Evolutionary conservation across 2,797 vertebrate species (phyloP).

Genomic region (Typhlichthys eigenmanni): DNA sequence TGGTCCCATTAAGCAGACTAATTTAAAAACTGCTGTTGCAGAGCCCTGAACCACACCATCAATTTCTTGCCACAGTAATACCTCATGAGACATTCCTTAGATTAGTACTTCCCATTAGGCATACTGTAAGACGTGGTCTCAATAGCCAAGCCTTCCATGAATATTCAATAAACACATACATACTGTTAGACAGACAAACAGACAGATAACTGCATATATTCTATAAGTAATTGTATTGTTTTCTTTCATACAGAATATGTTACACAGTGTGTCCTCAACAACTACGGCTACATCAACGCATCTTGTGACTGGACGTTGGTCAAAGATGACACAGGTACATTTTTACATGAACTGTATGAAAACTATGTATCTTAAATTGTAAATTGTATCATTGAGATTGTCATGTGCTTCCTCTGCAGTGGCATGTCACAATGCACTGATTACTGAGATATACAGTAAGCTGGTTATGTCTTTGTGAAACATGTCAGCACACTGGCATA

Average conservation of each 20-base stretch:
- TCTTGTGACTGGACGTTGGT: slow-evolving; percentile 81
- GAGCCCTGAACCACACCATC: too few species aligned
- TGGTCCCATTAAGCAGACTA: slow-evolving; percentile 4
- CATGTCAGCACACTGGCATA: slow-evolving; percentile 4
- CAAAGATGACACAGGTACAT: slow-evolving; percentile 67
- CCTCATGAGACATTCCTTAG: slow-evolving; percentile 13
- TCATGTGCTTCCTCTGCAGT: neutral
- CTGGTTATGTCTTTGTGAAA: neutral
- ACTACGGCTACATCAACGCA: slow-evolving; percentile 59
- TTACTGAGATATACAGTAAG: too few species aligned
- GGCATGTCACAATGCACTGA: neutral
- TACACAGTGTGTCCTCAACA: slow-evolving; percentile 78
- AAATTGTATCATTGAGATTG: neutral
- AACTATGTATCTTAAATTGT: too few species aligned
- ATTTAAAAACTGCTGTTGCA: slow-evolving; percentile 16
- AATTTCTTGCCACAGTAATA: slow-evolving; percentile 37
- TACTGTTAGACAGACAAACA: neutral
- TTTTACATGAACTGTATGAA: neutral
- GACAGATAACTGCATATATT: neutral
- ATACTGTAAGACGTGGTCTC: neutral
- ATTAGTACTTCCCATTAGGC: slow-evolving; percentile 1
- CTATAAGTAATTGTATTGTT: neutral
- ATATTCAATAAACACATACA: neutral
- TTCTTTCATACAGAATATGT: slow-evolving; percentile 74
- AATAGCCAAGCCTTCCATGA: neutral